phyloP scores from a whole-genome alignment of 1,140 invertebrate species.

The Drosophila obscura region DNA sequence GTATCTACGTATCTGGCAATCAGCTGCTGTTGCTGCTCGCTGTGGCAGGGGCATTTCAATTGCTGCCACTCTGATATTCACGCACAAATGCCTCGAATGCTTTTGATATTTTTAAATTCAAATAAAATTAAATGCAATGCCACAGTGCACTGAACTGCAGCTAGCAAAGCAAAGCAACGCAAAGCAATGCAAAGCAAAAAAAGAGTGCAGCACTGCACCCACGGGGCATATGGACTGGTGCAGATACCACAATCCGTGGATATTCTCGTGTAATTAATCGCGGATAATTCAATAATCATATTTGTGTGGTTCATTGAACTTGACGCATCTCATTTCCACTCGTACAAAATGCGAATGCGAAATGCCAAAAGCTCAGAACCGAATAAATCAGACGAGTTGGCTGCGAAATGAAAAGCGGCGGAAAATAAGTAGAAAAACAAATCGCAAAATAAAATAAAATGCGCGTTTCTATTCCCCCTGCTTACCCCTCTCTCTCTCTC shows the following conservation, averaged over 20 bases:
- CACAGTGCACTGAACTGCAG: conserved; percentile 47
- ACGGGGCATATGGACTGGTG: too few species aligned
- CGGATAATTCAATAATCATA: conserved; percentile 17
- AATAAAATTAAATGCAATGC: conserved; percentile 32
- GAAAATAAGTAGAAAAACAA: too few species aligned
- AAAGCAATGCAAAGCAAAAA: background rate
- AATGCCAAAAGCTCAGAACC: too few species aligned
- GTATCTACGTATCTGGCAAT: conserved; percentile 33
- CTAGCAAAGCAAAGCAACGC: background rate
- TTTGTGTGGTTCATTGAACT: too few species aligned
- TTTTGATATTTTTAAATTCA: conserved; percentile 55
- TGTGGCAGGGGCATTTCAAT: conserved; percentile 47
- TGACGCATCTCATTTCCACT: conserved; percentile 2
- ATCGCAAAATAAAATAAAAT: conserved; percentile 30
- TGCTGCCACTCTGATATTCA: conserved; percentile 60
- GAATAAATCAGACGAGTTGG: too few species aligned
- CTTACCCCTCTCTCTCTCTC: too few species aligned
- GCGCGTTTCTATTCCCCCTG: conserved; percentile 33
- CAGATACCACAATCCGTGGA: conserved; percentile 3
- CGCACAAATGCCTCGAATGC: conserved; percentile 69
- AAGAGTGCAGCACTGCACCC: too few species aligned
- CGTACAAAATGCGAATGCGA: background rate
- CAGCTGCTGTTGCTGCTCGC: conserved; percentile 28
- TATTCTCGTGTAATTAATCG: background rate
- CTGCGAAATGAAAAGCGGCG: too few species aligned